These are phyloP conservation scores for Tragelaphus scriptus DNA, from an alignment of 2,113 vertebrate species.

Conservation along the genomic window DNA sequence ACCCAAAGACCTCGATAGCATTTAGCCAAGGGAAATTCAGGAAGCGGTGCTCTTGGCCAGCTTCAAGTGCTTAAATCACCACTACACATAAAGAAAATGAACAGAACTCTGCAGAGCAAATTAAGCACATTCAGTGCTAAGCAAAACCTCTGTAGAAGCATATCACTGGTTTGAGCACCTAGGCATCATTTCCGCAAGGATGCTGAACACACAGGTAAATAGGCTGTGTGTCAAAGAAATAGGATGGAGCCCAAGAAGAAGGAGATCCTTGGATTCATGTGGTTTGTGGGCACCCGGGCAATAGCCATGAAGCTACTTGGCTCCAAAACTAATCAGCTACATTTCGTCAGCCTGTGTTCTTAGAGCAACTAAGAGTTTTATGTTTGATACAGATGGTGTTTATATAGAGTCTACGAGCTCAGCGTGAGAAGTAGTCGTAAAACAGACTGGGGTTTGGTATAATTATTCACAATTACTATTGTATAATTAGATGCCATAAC, in stretches of 20 bases:
- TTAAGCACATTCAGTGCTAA: not conserved
- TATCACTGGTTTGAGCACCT: not conserved
- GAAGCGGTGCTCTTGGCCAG: constrained; percentile 1
- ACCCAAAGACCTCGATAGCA: constrained; percentile 44
- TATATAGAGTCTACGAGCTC: constrained; percentile 70
- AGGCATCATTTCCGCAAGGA: not conserved
- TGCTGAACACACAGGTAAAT: not conserved
- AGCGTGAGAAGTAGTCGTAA: constrained; percentile 67
- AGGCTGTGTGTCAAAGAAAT: not conserved
- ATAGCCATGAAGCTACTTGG: constrained; percentile 13
- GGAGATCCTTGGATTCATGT: not conserved
- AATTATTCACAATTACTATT: constrained; percentile 76
- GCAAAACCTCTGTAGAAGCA: not conserved
- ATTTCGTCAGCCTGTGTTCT: constrained; percentile 51
- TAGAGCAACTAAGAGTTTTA: constrained; percentile 63
- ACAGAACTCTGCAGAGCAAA: not conserved
- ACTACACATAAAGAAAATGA: accelerated
- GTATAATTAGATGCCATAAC: constrained; percentile 71
- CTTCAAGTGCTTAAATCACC: not conserved
- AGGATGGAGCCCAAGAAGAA: not conserved
- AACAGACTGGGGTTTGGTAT: constrained; percentile 71
- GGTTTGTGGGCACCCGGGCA: not conserved
- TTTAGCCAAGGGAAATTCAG: constrained; percentile 46
- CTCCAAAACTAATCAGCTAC: constrained; percentile 23
- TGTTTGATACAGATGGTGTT: constrained; percentile 79